Evolutionary conservation across 2,113 vertebrate genomes (phyloP).

Genomic region (Chlorocebus sabaeus): DNA sequence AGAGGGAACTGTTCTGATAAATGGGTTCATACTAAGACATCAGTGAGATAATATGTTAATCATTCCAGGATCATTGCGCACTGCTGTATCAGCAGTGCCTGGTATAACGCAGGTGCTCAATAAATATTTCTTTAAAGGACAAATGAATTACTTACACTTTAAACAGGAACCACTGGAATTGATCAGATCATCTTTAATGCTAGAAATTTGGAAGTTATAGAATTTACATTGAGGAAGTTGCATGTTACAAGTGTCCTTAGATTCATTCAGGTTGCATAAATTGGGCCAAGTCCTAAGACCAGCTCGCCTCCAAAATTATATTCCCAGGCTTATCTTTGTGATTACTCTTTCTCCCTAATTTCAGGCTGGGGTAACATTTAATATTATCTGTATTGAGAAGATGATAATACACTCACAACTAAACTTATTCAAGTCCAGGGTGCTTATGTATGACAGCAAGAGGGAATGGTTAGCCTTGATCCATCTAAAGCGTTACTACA

Average conservation of each 20-base stretch:
- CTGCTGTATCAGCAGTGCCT: fast-evolving
- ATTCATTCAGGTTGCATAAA: not conserved
- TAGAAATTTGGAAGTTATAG: not conserved
- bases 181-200: not conserved
- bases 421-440: not conserved
- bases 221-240: not conserved
- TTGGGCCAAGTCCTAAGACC: not conserved
- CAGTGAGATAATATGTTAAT: not conserved
- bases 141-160: not conserved
- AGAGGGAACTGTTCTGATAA: not conserved
- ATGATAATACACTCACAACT: not conserved
- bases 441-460: not conserved
- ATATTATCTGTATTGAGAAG: not conserved
- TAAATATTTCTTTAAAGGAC: not conserved
- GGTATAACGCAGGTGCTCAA: not conserved
- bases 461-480: fast-evolving
- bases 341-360: not conserved
- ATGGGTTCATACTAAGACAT: not conserved
- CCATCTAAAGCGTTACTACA: not conserved
- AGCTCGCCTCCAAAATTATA: not conserved
- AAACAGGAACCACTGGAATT: not conserved
- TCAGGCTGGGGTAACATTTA: not conserved
- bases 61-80: not conserved
- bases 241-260: not conserved
- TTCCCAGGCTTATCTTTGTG: not conserved